Conservation (phyloP, 2,113 vertebrate species). For the Poicephalus meyeri region DNA sequence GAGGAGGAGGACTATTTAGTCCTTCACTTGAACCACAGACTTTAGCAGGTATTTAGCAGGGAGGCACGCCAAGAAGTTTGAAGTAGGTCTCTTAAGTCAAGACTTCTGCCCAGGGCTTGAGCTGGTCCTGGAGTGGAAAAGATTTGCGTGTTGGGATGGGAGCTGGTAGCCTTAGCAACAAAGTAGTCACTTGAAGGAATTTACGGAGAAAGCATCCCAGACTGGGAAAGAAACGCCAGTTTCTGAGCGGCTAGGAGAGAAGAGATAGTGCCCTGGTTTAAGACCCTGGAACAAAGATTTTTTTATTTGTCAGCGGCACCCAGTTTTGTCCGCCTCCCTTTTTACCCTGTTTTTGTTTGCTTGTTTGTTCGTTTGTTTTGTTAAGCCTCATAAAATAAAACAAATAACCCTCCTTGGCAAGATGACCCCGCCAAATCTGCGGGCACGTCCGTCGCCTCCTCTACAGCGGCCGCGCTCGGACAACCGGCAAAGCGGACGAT, state of each 20-base stretch:
- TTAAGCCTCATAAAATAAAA: not conserved
- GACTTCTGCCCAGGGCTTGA: conserved; percentile 10
- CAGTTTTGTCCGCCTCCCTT: not conserved
- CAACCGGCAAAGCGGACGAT: not conserved
- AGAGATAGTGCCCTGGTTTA: not conserved
- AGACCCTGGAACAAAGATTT: conserved; percentile 39
- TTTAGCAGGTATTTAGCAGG: conserved; percentile 15
- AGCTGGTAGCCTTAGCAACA: conserved; percentile 75
- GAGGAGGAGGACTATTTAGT: not conserved
- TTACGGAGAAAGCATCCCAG: conserved; percentile 65
- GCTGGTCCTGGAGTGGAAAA: not conserved
- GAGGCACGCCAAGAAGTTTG: not conserved
- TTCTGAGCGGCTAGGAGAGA: conserved; percentile 1
- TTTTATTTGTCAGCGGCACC: not conserved
- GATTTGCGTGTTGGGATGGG: conserved; percentile 54
- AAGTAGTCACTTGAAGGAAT: conserved; percentile 72
- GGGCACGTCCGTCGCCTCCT: not conserved
- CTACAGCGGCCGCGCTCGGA: not conserved
- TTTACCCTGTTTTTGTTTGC: too few species aligned
- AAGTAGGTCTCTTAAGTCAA: not conserved
- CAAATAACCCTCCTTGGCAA: not conserved
- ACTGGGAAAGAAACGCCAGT: conserved; percentile 40
- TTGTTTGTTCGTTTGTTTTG: not conserved
- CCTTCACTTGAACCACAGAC: not conserved
- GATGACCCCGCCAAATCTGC: not conserved